Percentiles rank a stretch among this genome's conserved stretches.
Evolutionary conservation across 2,888 invertebrate species (phyloP).

Genomic region (Mythimna ferrago): DNA sequence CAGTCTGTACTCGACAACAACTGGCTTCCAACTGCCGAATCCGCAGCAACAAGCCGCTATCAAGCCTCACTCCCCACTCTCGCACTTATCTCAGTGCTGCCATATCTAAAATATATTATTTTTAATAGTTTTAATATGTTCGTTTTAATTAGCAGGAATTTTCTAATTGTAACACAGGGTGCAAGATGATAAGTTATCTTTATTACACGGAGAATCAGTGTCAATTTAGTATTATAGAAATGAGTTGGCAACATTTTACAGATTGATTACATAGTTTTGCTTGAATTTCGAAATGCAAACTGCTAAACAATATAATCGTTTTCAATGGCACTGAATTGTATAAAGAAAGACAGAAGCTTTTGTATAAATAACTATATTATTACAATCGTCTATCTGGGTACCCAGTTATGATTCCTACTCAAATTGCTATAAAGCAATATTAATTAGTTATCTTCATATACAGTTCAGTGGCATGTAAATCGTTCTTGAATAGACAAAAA

Average conservation of each 20-base stretch:
- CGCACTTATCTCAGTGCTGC: conserved; percentile 74
- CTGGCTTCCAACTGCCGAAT: conserved; percentile 88
- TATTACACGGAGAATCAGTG: conserved; percentile 59
- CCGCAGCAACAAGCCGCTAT: conserved; percentile 76
- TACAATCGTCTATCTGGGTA: background rate
- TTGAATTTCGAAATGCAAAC: conserved; percentile 33
- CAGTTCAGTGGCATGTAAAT: conserved; percentile 11
- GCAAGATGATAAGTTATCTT: conserved; percentile 83
- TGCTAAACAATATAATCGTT: background rate
- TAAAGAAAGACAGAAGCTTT: too few species aligned
- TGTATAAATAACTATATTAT: background rate
- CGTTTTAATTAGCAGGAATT: conserved; percentile 65
- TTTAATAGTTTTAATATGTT: conserved; percentile 69
- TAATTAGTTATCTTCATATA: background rate
- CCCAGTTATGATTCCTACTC: background rate
- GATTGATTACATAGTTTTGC: conserved; percentile 43
- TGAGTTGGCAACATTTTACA: conserved; percentile 34
- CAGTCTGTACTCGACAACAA: conserved; percentile 89
- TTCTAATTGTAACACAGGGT: conserved; percentile 67
- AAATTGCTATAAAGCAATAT: background rate
- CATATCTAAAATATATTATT: conserved; percentile 71
- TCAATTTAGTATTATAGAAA: conserved; percentile 67
- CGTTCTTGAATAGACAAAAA: background rate
- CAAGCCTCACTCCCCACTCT: conserved; percentile 76
- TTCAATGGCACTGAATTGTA: conserved; percentile 18